These are phyloP conservation scores for Lacanobia wlatinum DNA, from an alignment of 2,888 invertebrate species.

Conservation along the genomic window DNA sequence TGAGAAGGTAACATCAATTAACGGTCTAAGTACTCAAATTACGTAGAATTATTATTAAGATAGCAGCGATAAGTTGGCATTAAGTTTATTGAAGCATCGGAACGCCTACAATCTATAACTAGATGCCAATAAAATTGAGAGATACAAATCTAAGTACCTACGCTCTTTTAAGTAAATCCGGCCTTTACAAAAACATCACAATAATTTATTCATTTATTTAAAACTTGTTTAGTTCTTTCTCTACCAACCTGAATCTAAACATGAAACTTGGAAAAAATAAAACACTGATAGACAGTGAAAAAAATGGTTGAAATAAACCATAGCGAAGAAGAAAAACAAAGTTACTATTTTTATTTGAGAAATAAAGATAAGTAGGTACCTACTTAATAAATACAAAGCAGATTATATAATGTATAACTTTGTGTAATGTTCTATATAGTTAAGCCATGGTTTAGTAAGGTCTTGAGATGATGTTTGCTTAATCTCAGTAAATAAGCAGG, in stretches of 20 bases:
- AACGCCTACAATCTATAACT: too few relatives aligned
- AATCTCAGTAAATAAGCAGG: constrained; percentile 26
- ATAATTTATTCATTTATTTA: neutral
- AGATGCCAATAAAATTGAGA: too few relatives aligned
- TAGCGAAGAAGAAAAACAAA: too few relatives aligned
- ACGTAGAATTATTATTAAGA: constrained; percentile 8
- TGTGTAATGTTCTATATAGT: neutral
- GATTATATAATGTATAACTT: too few relatives aligned
- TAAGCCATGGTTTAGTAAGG: neutral
- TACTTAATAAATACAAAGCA: too few relatives aligned
- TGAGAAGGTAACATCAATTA: neutral
- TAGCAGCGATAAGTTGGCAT: neutral
- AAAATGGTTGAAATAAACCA: too few relatives aligned
- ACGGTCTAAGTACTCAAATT: neutral
- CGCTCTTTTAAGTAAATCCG: too few relatives aligned
- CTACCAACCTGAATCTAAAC: neutral
- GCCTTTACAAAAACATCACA: neutral
- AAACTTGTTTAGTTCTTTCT: neutral
- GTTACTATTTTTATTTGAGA: too few relatives aligned
- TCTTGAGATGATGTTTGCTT: constrained; percentile 10
- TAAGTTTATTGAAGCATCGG: constrained; percentile 19
- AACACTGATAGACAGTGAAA: too few relatives aligned
- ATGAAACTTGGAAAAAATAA: too few relatives aligned
- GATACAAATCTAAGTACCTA: too few relatives aligned
- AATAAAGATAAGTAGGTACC: neutral